Percentiles rank a stretch among this genome's conserved stretches.
phyloP scores from a whole-genome alignment of 1,140 invertebrate genomes.

The Tribolium castaneum region DNA sequence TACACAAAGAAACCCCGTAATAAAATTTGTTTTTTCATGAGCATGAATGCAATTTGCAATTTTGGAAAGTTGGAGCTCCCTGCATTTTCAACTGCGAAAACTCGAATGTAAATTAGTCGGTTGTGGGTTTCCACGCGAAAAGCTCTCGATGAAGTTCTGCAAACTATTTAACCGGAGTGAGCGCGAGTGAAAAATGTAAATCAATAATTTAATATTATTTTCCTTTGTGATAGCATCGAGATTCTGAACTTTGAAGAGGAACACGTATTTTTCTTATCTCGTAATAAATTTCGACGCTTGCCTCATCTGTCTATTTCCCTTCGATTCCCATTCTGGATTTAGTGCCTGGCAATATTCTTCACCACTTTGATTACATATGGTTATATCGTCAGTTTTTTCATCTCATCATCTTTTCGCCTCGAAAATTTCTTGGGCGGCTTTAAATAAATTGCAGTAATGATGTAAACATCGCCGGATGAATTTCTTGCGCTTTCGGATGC shows the following conservation, averaged over 20 bases:
- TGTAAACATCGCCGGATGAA: constrained; percentile 30
- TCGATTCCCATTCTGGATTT: constrained; percentile 14
- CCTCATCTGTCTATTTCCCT: constrained; percentile 27
- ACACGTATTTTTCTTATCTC: constrained; percentile 33
- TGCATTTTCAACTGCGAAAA: not conserved
- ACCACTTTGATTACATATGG: constrained; percentile 24
- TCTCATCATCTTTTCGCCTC: not conserved
- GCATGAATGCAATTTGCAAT: not conserved
- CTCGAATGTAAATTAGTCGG: constrained; percentile 19
- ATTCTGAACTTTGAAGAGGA: constrained; percentile 22
- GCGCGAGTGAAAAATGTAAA: constrained; percentile 16
- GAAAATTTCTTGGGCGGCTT: not conserved
- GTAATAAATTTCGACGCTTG: constrained; percentile 28
- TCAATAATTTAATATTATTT: constrained; percentile 35
- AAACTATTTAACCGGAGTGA: constrained; percentile 10
- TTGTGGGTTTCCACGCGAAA: constrained; percentile 11
- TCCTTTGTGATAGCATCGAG: constrained; percentile 27
- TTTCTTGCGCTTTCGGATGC: not conserved
- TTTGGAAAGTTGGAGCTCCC: not conserved
- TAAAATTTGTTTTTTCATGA: not conserved
- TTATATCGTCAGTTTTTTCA: constrained; percentile 22
- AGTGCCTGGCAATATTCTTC: constrained; percentile 19
- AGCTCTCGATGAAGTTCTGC: constrained; percentile 13
- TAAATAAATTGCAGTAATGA: constrained; percentile 25
- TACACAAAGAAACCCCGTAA: not conserved